These are phyloP conservation scores for Channa argus DNA, from an alignment of 2,113 vertebrate genomes.

Conservation along the genomic window DNA sequence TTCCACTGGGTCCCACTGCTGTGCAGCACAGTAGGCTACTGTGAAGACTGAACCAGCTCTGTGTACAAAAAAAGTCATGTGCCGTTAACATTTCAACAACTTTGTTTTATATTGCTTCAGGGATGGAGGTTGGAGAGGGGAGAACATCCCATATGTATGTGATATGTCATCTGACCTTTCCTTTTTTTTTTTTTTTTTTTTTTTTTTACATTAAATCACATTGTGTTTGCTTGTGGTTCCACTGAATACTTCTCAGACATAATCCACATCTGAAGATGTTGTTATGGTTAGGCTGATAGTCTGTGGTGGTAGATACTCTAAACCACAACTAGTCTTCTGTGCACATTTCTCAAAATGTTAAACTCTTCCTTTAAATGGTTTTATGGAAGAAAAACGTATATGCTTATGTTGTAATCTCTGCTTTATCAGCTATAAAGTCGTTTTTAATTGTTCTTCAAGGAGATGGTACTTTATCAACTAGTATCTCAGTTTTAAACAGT, in stretches of 20 bases:
- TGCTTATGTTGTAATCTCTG: no score
- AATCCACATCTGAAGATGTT: conserved; percentile 25
- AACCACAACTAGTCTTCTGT: conserved; percentile 4
- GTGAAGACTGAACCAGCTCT: conserved; percentile 34
- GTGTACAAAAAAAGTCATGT: conserved; percentile 38
- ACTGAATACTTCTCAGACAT: conserved; percentile 29
- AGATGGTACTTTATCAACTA: no score
- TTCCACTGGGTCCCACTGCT: conserved; percentile 30
- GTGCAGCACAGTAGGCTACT: conserved; percentile 53
- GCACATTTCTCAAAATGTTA: neutral
- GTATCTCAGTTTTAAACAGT: no score
- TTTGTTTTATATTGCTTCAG: conserved; percentile 67
- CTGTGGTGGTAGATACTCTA: neutral
- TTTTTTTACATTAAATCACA: conserved; percentile 47
- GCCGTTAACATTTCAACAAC: conserved; percentile 70
- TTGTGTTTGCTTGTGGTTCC: conserved; percentile 60
- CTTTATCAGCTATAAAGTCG: no score
- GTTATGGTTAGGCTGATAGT: neutral
- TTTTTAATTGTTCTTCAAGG: no score
- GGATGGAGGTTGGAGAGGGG: conserved; percentile 2
- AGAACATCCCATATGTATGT: conserved; percentile 19
- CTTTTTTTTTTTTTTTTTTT: neutral
- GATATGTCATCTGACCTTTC: conserved; percentile 42
- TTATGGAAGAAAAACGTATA: no score
- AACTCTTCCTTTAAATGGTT: no score